Conservation (phyloP, 2,113 vertebrate species). For the Protomyctophum bolini region DNA sequence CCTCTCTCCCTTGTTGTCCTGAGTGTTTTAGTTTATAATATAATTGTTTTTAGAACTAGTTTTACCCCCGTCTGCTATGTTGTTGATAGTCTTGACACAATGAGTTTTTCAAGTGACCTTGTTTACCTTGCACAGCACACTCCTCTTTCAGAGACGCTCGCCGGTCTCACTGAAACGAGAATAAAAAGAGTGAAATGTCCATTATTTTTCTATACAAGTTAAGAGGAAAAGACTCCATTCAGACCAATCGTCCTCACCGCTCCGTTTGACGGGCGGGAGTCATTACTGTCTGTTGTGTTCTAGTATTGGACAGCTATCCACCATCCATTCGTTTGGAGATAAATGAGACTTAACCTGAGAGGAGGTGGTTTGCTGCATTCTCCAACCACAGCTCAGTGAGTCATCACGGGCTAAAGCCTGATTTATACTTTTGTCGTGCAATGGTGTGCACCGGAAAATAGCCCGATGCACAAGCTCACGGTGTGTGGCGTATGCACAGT, state of each 20-base stretch:
- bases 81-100: constrained; percentile 23
- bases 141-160: constrained; percentile 69
- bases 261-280: constrained; percentile 37
- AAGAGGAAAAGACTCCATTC: background rate
- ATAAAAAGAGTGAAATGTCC: constrained; percentile 37
- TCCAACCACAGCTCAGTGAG: constrained; percentile 36
- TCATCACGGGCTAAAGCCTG: constrained; percentile 17
- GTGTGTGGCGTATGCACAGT: too few relatives aligned
- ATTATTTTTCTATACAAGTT: constrained; percentile 69
- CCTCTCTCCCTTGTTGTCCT: background rate
- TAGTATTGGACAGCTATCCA: constrained; percentile 25
- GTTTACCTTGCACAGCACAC: constrained; percentile 65
- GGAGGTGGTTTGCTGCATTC: constrained; percentile 37
- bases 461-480: too few relatives aligned
- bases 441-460: too few relatives aligned
- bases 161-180: constrained; percentile 29
- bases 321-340: constrained; percentile 9
- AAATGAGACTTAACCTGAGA: background rate
- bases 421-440: too few relatives aligned
- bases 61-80: constrained; percentile 31
- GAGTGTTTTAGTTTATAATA: constrained; percentile 29
- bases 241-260: constrained; percentile 30
- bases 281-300: constrained; percentile 40
- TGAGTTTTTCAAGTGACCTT: constrained; percentile 73
- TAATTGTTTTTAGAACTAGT: constrained; percentile 15